These are phyloP conservation scores for Apogon talboti DNA, from an alignment of 2,797 vertebrate species.

Conservation along the genomic window DNA sequence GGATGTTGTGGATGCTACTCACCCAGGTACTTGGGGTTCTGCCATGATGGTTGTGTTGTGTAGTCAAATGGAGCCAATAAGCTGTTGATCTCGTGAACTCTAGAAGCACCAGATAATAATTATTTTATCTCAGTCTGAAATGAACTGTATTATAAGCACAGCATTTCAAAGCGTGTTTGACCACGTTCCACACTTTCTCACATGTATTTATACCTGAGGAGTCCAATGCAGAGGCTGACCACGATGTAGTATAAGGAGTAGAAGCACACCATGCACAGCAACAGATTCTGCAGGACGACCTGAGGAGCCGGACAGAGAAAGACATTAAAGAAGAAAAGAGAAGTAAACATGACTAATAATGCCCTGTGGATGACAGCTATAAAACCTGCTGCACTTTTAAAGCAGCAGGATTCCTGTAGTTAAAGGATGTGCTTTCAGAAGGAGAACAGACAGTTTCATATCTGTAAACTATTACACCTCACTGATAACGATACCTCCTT, in stretches of 20 bases:
- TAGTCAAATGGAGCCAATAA: constrained; percentile 91
- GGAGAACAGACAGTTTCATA: not conserved
- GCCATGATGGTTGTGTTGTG: constrained; percentile 90
- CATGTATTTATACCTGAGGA: constrained; percentile 78
- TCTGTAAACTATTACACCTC: not conserved
- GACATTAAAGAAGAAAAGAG: not conserved
- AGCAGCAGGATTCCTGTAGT: not conserved
- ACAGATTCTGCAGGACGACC: constrained; percentile 87
- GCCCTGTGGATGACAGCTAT: not conserved
- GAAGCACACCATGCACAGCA: constrained; percentile 88
- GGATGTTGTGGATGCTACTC: constrained; percentile 38
- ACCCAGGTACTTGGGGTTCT: constrained; percentile 91
- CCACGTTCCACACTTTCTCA: not conserved
- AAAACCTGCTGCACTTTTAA: not conserved
- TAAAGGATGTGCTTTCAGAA: not conserved
- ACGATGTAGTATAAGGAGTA: constrained; percentile 87
- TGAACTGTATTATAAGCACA: not conserved
- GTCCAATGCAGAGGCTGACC: constrained; percentile 85
- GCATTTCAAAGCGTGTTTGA: constrained; percentile 2
- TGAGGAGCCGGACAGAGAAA: constrained; percentile 45
- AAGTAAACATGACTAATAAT: not conserved
- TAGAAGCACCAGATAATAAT: constrained; percentile 44
- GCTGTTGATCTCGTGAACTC: constrained; percentile 89
- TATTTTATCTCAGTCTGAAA: not conserved
- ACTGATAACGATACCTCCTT: not conserved